Evolutionary conservation across 2,888 invertebrate genomes (phyloP).

Genomic region (Eupithecia subfuscata): DNA sequence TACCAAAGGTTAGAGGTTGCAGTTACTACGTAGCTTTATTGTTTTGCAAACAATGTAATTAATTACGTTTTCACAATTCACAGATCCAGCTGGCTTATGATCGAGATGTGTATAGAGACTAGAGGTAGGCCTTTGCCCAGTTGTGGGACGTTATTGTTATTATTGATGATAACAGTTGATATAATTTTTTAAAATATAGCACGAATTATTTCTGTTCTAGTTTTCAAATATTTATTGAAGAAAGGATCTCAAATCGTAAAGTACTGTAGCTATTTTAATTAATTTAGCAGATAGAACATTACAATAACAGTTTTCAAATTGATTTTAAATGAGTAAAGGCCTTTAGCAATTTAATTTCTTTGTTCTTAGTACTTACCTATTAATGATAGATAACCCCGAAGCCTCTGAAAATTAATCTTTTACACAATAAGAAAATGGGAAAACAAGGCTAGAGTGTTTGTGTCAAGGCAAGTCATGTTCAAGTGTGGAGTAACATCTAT

Average conservation of each 20-base stretch:
- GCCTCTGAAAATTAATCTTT: background rate
- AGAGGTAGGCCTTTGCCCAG: background rate
- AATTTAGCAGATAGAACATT: no score
- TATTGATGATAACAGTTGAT: background rate
- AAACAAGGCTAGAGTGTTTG: background rate
- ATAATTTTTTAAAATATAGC: background rate
- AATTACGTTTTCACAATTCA: background rate
- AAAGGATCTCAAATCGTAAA: no score
- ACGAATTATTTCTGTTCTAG: background rate
- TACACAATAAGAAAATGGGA: background rate
- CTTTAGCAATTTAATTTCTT: background rate
- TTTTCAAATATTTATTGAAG: background rate
- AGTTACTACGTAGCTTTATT: background rate
- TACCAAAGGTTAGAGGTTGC: background rate
- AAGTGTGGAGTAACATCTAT: background rate
- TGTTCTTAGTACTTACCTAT: background rate
- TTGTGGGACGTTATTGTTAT: background rate
- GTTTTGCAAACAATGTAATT: background rate
- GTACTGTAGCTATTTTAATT: no score
- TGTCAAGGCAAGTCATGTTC: conserved; percentile 5
- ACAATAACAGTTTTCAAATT: background rate
- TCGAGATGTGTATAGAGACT: background rate
- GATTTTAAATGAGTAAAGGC: background rate
- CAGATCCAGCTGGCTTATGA: background rate
- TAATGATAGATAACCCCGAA: background rate